These are phyloP conservation scores for Trididemnum clinides DNA, from an alignment of 23 tunicate species.

Conservation along the genomic window DNA sequence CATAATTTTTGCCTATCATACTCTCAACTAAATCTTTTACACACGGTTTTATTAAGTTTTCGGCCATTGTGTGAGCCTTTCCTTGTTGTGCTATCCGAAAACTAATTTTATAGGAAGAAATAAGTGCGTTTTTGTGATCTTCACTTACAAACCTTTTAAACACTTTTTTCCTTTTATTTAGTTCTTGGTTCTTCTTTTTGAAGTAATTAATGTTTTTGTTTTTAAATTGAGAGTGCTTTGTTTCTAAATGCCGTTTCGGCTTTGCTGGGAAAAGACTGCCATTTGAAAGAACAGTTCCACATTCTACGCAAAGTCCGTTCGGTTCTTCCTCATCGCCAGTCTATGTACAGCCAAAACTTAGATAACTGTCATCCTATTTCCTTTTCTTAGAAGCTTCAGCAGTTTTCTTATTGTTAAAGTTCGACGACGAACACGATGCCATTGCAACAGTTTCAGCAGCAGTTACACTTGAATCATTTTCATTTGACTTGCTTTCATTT, in stretches of 20 bases:
- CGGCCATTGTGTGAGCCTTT: constrained; percentile 39
- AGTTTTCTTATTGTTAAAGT: constrained; percentile 26
- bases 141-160: constrained; percentile 19
- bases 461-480: constrained; percentile 20
- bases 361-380: constrained; percentile 34
- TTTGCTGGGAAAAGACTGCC: constrained; percentile 26
- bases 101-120: constrained; percentile 18
- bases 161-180: constrained; percentile 29
- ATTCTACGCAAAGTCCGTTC: constrained; percentile 23
- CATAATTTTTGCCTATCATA: constrained; percentile 28
- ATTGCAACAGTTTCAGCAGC: background rate
- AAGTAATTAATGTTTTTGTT: constrained; percentile 16
- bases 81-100: constrained; percentile 18
- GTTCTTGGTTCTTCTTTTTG: constrained; percentile 31
- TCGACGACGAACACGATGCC: constrained; percentile 30
- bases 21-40: constrained; percentile 25
- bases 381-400: constrained; percentile 31
- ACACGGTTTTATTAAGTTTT: constrained; percentile 33
- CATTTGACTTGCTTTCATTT: constrained; percentile 28
- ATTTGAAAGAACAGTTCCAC: constrained; percentile 27
- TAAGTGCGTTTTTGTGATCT: constrained; percentile 26
- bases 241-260: constrained; percentile 17
- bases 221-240: constrained; percentile 29
- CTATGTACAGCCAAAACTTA: constrained; percentile 24
- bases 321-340: constrained; percentile 37